A percentile compares a stretch with the other conserved stretches of the same genome.
phyloP scores from a whole-genome alignment of 2,113 vertebrate genomes.

The Eulacestoma nigropectus region DNA sequence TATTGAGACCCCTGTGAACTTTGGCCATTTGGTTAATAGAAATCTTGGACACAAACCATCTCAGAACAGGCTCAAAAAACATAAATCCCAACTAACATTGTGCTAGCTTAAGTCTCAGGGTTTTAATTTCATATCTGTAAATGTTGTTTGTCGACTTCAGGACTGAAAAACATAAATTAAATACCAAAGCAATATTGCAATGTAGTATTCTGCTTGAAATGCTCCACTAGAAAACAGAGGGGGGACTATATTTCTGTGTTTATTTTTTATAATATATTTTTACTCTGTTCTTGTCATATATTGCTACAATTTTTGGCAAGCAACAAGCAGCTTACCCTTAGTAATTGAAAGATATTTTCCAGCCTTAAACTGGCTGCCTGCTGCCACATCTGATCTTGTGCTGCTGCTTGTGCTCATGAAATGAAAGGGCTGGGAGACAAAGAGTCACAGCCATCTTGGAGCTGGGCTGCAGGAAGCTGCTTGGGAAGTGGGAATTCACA shows the following conservation, averaged over 20 bases:
- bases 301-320: background rate
- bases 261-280: background rate
- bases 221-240: background rate
- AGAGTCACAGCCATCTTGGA: background rate
- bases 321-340: background rate
- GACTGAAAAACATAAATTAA: background rate
- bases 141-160: background rate
- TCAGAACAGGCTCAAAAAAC: background rate
- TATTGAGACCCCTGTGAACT: background rate
- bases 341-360: background rate
- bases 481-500: background rate
- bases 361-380: background rate
- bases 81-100: background rate
- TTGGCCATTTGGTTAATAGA: slow-evolving; percentile 11
- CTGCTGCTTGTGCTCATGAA: background rate
- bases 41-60: background rate
- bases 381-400: background rate
- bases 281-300: background rate
- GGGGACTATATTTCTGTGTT: background rate
- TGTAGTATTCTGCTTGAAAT: background rate
- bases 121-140: background rate
- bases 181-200: background rate
- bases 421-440: background rate
- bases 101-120: background rate
- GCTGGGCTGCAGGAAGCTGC: background rate